Evolutionary conservation across 2,113 vertebrate genomes (phyloP).

Genomic region (Hiodon alosoides): DNA sequence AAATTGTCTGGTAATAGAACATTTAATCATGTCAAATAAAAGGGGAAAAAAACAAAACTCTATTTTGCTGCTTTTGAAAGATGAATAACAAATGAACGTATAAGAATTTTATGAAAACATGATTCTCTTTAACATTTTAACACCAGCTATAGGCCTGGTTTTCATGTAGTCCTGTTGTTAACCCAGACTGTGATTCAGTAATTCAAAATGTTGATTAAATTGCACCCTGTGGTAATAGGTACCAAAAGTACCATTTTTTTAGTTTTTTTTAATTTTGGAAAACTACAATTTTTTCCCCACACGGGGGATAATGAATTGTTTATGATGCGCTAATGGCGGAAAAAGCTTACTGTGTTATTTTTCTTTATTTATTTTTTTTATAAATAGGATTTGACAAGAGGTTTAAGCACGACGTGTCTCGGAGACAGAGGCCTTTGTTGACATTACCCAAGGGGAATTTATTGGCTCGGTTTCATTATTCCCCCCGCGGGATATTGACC

Average conservation of each 20-base stretch:
- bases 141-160: too few relatives aligned
- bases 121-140: too few relatives aligned
- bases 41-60: too few relatives aligned
- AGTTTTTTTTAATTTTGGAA: not conserved
- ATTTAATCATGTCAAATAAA: too few relatives aligned
- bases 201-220: not conserved
- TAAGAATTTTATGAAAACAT: too few relatives aligned
- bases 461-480: not conserved
- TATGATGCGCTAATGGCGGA: not conserved
- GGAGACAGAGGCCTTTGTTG: not conserved
- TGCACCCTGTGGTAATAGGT: not conserved
- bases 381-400: not conserved
- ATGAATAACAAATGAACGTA: too few relatives aligned
- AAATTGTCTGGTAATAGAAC: too few relatives aligned
- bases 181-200: not conserved
- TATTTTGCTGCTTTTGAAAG: too few relatives aligned
- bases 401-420: not conserved
- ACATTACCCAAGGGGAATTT: not conserved
- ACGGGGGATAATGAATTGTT: constrained; percentile 2
- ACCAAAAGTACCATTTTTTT: not conserved
- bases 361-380: not conserved
- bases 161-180: not conserved
- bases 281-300: not conserved
- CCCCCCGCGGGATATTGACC: not conserved
- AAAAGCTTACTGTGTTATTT: not conserved